A percentile compares a stretch with the other conserved stretches of the same genome.
These are phyloP conservation scores for Thyatira batis DNA, from an alignment of 2,888 invertebrate species.

Conservation along the genomic window DNA sequence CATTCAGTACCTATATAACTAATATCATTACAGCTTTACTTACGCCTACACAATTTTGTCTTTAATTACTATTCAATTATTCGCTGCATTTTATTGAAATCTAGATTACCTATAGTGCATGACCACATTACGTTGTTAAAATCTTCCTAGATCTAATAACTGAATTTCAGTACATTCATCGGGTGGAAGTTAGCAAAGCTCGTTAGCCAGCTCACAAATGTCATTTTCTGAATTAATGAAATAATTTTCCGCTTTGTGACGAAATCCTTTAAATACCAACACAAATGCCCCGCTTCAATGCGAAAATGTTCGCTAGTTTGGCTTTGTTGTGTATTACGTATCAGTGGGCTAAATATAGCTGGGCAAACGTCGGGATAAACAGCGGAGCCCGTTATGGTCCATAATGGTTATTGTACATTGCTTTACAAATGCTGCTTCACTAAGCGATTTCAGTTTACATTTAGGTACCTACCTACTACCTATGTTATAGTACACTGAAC, in stretches of 20 bases:
- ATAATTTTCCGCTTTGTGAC: background rate
- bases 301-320: slow-evolving; percentile 1
- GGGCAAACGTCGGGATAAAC: background rate
- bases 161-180: too few relatives aligned
- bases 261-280: slow-evolving; percentile 1
- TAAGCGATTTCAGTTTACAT: background rate
- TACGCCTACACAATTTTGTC: too few relatives aligned
- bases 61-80: too few relatives aligned
- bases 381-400: background rate
- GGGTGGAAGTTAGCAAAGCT: background rate
- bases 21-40: too few relatives aligned
- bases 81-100: too few relatives aligned
- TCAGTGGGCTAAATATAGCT: slow-evolving; percentile 1
- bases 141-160: too few relatives aligned
- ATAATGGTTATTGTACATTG: background rate
- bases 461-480: background rate
- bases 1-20: too few relatives aligned
- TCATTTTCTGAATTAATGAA: slow-evolving; percentile 3
- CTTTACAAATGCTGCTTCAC: background rate
- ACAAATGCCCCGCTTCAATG: background rate
- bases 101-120: too few relatives aligned
- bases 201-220: background rate
- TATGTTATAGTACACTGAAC: background rate
- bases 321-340: background rate
- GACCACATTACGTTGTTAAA: too few relatives aligned